Evolutionary conservation across 2,888 invertebrate species (phyloP).

Genomic region (Pardosa pseudoannulata): DNA sequence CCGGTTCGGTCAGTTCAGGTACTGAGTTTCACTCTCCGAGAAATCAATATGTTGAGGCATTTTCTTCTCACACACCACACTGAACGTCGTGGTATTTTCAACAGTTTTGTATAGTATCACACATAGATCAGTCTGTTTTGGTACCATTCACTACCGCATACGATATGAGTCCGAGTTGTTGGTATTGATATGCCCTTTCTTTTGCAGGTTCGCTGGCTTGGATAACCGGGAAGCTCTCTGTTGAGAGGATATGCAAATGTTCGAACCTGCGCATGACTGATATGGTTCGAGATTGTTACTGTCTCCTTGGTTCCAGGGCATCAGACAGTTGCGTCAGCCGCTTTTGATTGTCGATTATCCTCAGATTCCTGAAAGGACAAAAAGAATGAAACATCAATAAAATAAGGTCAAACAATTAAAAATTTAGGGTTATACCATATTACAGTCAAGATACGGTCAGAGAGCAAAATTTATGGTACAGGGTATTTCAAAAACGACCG

Average conservation of each 20-base stretch:
- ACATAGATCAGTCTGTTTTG: neutral
- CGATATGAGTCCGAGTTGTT: neutral
- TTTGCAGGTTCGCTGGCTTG: no score
- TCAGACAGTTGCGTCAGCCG: slow-evolving; percentile 87
- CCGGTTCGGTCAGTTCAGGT: neutral
- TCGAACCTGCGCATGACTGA: neutral
- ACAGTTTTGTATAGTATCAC: no score
- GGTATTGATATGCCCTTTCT: neutral
- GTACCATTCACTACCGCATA: neutral
- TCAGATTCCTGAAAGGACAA: slow-evolving; percentile 80
- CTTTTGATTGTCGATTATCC: slow-evolving; percentile 88
- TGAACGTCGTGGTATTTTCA: no score
- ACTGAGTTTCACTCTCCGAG: neutral
- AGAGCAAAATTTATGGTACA: no score
- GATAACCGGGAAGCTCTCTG: no score
- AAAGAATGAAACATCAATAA: neutral
- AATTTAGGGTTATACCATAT: no score
- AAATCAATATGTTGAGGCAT: no score
- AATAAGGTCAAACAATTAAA: no score
- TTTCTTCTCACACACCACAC: no score
- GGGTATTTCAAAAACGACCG: no score
- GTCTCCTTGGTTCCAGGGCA: slow-evolving; percentile 82
- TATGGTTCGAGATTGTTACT: slow-evolving; percentile 22
- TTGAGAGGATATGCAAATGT: neutral
- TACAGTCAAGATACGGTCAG: no score